Base-by-base conservation (phyloP, 2,888 invertebrate genomes). In the Dynastes grantii region DNA sequence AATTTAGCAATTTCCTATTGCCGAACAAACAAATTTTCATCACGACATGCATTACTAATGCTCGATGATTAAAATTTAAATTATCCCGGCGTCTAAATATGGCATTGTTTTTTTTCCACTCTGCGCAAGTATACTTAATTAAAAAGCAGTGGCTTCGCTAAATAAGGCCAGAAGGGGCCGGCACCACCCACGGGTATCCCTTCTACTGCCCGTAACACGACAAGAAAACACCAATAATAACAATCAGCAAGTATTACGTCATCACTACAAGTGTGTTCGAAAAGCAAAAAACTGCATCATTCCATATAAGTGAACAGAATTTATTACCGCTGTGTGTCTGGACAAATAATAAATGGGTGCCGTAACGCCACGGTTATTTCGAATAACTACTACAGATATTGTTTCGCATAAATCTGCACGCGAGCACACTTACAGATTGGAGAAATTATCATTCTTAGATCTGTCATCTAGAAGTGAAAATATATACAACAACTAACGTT, bases 151-250 rank as follows among this genome's bases (percentile, higher is more conserved):
- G 73, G 61, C 61, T 75, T 61, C 22, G 58, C 73, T 75, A 75
- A 75, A 82, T 81, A 82, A 80, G 82, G 81, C 65, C 68, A 80
- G 80, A 83, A 83, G 84, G 84, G 85, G 85, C 81, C 83, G 85
- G 85, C 80, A 81, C 81, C 84, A 83, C 85, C 85, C 81, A 85
- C 84, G 81, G 78, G 76, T 71, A 81, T 81, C 83, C 82, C 83
- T 83, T 83, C 83, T 83, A 78, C 76, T 71, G 65, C 70, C 51
- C 63, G 70, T 64, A 76, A 53, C 65, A 64, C 37, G 75, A 68
- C 70, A 76, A 78, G 76, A 78, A 77, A 80, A 78, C 76, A 76
- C 81, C 81, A 81, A 81, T 81, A 81, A 81, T 80, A 80, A 81
- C 80, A 81, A 81, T 81, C 80, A 81, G 76, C 81, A 80, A 81